Conservation (phyloP, 2,888 invertebrate species). For the Luperina testacea region DNA sequence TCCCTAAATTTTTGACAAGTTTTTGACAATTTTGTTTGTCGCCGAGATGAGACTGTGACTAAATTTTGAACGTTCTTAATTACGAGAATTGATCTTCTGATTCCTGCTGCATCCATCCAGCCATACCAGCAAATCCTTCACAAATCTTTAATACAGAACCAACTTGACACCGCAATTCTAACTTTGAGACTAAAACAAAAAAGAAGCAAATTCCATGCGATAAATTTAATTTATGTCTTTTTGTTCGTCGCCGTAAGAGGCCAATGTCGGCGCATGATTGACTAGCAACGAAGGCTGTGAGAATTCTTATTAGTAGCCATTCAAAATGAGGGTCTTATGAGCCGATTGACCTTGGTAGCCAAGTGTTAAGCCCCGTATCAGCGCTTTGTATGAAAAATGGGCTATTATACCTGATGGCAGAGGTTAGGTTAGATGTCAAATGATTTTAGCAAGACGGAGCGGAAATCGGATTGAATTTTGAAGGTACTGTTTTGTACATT, state of each 20-base stretch:
- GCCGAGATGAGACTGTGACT: neutral
- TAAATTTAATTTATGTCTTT: slow-evolving; percentile 64
- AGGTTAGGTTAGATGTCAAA: slow-evolving; percentile 51
- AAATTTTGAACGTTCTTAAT: neutral
- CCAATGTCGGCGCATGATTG: slow-evolving; percentile 67
- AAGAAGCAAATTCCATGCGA: slow-evolving; percentile 52
- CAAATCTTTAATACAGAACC: slow-evolving; percentile 28
- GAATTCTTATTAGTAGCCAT: slow-evolving; percentile 61
- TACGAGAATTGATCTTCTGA: neutral
- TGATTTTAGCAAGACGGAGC: slow-evolving; percentile 29
- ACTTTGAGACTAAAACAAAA: slow-evolving; percentile 39
- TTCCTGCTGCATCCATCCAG: slow-evolving; percentile 10
- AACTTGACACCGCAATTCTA: slow-evolving; percentile 21
- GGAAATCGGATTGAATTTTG: slow-evolving; percentile 38
- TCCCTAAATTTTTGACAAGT: neutral
- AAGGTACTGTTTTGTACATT: neutral
- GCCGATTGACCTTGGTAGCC: slow-evolving; percentile 42
- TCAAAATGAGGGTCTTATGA: slow-evolving; percentile 62
- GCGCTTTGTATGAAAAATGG: slow-evolving; percentile 46
- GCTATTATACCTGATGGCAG: slow-evolving; percentile 34
- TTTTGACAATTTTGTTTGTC: neutral
- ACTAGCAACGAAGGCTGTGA: slow-evolving; percentile 64
- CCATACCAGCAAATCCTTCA: slow-evolving; percentile 14
- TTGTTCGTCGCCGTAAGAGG: slow-evolving; percentile 57
- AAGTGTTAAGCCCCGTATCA: slow-evolving; percentile 41